A percentile compares a stretch with the other conserved stretches of the same genome.
phyloP scores from a whole-genome alignment of 2,113 vertebrate species.

The Zosterops borbonicus region DNA sequence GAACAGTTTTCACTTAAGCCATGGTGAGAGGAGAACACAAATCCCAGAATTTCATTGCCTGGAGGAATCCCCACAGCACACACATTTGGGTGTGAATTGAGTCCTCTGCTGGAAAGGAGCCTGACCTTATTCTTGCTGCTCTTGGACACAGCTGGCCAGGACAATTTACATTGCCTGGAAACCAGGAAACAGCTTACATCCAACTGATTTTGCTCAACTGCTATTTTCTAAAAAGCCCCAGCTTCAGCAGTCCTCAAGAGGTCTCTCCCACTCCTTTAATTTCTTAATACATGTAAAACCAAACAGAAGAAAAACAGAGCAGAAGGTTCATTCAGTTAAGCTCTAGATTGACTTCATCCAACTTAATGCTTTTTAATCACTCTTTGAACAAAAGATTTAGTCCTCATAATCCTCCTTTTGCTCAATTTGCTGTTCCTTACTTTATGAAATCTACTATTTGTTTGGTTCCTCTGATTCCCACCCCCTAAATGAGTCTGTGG shows the following conservation, averaged over 20 bases:
- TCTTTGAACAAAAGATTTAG: constrained; percentile 79
- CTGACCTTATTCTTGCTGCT: background rate
- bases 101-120: background rate
- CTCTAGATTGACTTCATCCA: constrained; percentile 67
- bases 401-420: constrained; percentile 72
- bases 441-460: constrained; percentile 61
- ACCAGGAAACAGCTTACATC: background rate
- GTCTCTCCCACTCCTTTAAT: constrained; percentile 23
- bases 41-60: background rate
- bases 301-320: constrained; percentile 38
- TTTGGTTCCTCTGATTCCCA: constrained; percentile 38
- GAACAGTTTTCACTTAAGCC: background rate
- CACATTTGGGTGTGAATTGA: background rate
- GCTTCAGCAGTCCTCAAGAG: background rate
- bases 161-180: background rate
- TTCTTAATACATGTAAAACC: constrained; percentile 29
- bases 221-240: background rate
- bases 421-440: constrained; percentile 65
- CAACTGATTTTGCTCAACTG: background rate
- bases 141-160: background rate
- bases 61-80: background rate
- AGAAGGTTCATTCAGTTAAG: constrained; percentile 65
- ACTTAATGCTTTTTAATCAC: constrained; percentile 79
- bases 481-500: background rate
- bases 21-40: background rate